phyloP scores from a whole-genome alignment of 2,113 vertebrate species.

The Barbus barbus region DNA sequence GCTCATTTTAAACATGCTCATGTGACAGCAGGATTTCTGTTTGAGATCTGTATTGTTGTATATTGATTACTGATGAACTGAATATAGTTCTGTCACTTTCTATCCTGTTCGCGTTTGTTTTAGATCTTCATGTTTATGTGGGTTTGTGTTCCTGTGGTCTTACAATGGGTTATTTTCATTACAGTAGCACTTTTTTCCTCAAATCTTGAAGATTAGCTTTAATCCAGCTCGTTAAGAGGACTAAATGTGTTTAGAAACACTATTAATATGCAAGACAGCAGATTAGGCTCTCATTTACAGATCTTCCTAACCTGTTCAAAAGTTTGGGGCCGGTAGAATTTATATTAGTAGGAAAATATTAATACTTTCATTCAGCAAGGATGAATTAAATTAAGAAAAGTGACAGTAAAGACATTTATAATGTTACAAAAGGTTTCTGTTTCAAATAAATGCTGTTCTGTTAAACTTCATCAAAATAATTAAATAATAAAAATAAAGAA shows the following conservation, averaged over 20 bases:
- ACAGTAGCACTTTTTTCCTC: background rate
- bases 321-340: background rate
- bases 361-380: background rate
- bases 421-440: no score
- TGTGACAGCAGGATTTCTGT: background rate
- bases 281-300: background rate
- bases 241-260: slow-evolving; percentile 30
- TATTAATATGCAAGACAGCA: background rate
- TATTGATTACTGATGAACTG: background rate
- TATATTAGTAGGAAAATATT: background rate
- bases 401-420: no score
- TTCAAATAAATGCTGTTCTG: no score
- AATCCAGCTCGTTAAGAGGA: slow-evolving; percentile 1
- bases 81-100: background rate
- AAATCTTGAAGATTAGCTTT: slow-evolving; percentile 13
- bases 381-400: background rate
- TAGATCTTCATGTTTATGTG: background rate
- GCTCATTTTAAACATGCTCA: background rate
- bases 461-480: no score
- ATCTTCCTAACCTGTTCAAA: no score
- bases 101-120: background rate
- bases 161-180: background rate
- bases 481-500: no score
- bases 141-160: background rate
- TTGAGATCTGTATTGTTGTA: background rate